Evolutionary conservation across 2,888 invertebrate species (phyloP).

Genomic region (Alloplasta piceator): DNA sequence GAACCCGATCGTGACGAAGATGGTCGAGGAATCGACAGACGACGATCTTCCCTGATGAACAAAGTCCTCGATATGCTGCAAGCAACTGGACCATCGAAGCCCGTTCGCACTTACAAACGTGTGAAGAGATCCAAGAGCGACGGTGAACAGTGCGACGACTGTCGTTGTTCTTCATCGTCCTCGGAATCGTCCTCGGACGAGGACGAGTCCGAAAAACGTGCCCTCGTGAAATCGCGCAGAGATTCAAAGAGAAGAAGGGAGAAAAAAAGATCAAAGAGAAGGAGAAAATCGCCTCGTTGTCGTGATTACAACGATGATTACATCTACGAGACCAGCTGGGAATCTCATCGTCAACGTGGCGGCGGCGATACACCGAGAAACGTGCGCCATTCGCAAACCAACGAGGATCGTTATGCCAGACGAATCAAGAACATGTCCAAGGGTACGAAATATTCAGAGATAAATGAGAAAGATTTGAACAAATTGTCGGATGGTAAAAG

Average conservation of each 20-base stretch:
- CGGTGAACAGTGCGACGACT: conserved; percentile 47
- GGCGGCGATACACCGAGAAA: conserved; percentile 39
- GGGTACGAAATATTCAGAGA: conserved; percentile 73
- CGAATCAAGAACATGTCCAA: conserved; percentile 56
- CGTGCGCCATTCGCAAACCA: neutral
- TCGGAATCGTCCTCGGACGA: conserved; percentile 58
- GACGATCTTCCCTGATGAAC: conserved; percentile 68
- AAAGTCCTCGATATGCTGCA: conserved; percentile 70
- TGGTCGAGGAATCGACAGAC: conserved; percentile 43
- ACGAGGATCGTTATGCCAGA: conserved; percentile 30
- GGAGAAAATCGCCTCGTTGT: conserved; percentile 12
- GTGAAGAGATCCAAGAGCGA: conserved; percentile 46
- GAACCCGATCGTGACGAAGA: conserved; percentile 21
- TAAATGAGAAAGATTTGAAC: conserved; percentile 71
- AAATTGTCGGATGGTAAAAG: conserved; percentile 61
- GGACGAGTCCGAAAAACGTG: conserved; percentile 21
- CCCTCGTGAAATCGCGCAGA: conserved; percentile 25
- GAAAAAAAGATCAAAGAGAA: conserved; percentile 20
- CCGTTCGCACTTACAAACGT: conserved; percentile 51
- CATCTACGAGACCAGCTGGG: conserved; percentile 68
- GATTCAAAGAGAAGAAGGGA: conserved; percentile 21
- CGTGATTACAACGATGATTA: conserved; percentile 63
- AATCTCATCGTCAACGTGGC: conserved; percentile 65
- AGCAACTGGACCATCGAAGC: conserved; percentile 34
- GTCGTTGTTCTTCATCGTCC: conserved; percentile 63